These are phyloP conservation scores for Aegithalos caudatus DNA, from an alignment of 2,113 vertebrate species.

Conservation along the genomic window DNA sequence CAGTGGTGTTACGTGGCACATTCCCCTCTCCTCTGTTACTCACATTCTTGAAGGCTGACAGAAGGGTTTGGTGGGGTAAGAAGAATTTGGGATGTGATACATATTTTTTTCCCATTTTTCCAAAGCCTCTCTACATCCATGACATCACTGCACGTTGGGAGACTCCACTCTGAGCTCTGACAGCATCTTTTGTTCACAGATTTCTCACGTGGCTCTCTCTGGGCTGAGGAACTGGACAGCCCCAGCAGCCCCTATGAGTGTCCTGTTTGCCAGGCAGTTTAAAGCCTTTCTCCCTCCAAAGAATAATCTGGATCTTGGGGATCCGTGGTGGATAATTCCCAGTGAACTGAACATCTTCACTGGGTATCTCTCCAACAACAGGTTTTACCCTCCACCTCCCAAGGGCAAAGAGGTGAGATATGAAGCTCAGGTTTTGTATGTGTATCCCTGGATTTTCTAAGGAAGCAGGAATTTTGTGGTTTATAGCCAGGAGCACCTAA, in stretches of 20 bases:
- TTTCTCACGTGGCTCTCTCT: constrained; percentile 85
- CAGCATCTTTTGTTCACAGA: constrained; percentile 63
- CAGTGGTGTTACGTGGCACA: fast-evolving
- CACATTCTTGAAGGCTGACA: background rate
- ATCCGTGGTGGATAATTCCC: constrained; percentile 93
- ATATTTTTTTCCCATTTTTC: background rate
- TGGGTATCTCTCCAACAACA: constrained; percentile 93
- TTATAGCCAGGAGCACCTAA: background rate
- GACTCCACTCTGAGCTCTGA: background rate
- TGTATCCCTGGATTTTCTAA: background rate
- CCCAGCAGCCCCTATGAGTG: constrained; percentile 72
- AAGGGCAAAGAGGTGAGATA: constrained; percentile 90
- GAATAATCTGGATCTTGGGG: constrained; percentile 81
- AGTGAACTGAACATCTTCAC: constrained; percentile 94
- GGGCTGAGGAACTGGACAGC: constrained; percentile 89
- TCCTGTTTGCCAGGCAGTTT: constrained; percentile 85
- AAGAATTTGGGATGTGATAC: background rate
- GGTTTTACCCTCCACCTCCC: constrained; percentile 89
- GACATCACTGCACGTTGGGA: background rate
- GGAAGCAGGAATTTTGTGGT: background rate
- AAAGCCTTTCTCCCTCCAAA: constrained; percentile 87
- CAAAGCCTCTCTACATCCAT: background rate
- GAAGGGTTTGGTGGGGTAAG: background rate
- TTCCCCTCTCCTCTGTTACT: background rate
- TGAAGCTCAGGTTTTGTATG: background rate